phyloP scores from a whole-genome alignment of 2,888 invertebrate genomes.

The Ecdyonurus torrentis region DNA sequence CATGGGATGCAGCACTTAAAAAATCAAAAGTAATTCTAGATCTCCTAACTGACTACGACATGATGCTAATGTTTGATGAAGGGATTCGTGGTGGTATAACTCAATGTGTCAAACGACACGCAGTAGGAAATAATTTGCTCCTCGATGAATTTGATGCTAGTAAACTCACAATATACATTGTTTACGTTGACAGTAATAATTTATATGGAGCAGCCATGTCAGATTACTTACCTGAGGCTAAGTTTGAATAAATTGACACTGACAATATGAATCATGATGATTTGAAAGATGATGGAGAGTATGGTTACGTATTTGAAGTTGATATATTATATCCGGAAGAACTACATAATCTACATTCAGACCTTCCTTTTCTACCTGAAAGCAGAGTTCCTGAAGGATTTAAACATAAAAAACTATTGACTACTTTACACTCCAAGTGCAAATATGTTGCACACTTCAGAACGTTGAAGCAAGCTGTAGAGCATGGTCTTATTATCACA shows the following conservation, averaged over 20 bases:
- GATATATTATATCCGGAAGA: constrained; percentile 4
- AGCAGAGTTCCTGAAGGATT: not conserved
- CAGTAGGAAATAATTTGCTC: constrained; percentile 19
- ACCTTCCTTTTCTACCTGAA: not conserved
- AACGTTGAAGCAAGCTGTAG: not conserved
- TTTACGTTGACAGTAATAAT: constrained; percentile 22
- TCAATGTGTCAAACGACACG: constrained; percentile 15
- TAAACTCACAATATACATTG: constrained; percentile 16
- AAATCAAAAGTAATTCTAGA: not conserved
- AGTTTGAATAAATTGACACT: constrained; percentile 19
- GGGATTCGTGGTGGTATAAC: constrained; percentile 17
- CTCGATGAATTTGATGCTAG: constrained; percentile 14
- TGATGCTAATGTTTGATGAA: constrained; percentile 15
- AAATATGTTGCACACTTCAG: not conserved
- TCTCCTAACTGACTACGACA: constrained; percentile 14
- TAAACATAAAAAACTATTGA: constrained; percentile 4
- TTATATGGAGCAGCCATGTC: constrained; percentile 22
- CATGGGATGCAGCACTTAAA: not conserved
- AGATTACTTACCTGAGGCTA: constrained; percentile 18
- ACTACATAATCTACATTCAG: not conserved
- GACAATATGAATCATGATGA: not conserved
- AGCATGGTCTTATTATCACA: constrained; percentile 13
- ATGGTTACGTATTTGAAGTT: constrained; percentile 1
- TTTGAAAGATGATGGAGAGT: not conserved
- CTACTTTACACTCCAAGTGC: not conserved